Evolutionary conservation across 2,888 invertebrate genomes (phyloP), one percentile per base, ranked within the genome.

Genomic region (Steinernema hermaphroditum): DNA sequence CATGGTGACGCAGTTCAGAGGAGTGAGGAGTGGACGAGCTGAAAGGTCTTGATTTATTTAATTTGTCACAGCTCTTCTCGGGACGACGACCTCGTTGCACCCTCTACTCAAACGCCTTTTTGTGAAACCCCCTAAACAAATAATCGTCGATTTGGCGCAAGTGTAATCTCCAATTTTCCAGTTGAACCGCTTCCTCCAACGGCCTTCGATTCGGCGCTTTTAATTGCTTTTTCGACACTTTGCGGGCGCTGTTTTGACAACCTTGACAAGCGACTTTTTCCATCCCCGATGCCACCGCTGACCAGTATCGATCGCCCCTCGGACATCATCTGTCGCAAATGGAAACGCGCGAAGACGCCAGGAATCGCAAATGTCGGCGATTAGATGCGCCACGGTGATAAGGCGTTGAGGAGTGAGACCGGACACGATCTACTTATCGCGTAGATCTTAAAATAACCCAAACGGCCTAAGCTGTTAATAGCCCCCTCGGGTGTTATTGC

Each of bases 191-290:
- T 22, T 27, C 54, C 54, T 8, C 54, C 27, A 16, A 16, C 27
- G 54, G 27, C 54, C 54, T 54, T 54, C n/a, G 24, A 12, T 9
- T 19, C 27, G 9, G 4, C 19, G 6, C 27, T 22, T 54, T 54
- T 54, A 54, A 54, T 54, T 54, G 54, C 54, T 24, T 54, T 54
- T 54, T 54, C 54, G 54, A 54, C 54, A 54, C 54, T 54, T 54
- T 54, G 54, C 54, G 54, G 24, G 4, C 54, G 27, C 54, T 54
- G 54, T 54, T 54, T 54, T 54, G 54, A 54, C 27, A 54, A 54
- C 54, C 54, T 54, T 54, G 54, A 54, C 54, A 54, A 54, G 54
- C 54, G 24, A 54, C 54, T 54, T 54, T 54, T 54, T 54, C 24
- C 54, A 27, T 14, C 46, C 46, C n/a, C 46, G 16, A n/a, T n/a